Percentiles rank a stretch among this genome's conserved stretches.
These are phyloP conservation scores for Galerucella nymphaeae DNA, from an alignment of 2,888 invertebrate genomes.

Conservation along the genomic window DNA sequence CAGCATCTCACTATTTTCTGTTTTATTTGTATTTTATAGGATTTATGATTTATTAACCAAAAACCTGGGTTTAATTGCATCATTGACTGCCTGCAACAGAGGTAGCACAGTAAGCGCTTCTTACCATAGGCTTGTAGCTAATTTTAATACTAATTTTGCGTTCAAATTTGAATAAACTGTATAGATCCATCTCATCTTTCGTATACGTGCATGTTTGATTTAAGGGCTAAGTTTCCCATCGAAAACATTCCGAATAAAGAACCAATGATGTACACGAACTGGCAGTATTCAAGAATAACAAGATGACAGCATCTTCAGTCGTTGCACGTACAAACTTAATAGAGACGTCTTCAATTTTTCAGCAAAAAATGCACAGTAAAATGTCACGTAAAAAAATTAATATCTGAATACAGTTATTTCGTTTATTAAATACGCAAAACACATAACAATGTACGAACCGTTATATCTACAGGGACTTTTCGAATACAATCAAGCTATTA, in stretches of 20 bases:
- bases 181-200: neutral
- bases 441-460: slow-evolving; percentile 6
- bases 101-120: too few relatives aligned
- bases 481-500: too few relatives aligned
- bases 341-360: slow-evolving; percentile 38
- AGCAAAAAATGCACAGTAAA: slow-evolving; percentile 27
- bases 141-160: neutral
- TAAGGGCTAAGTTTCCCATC: neutral
- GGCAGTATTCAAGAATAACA: slow-evolving; percentile 7
- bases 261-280: slow-evolving; percentile 1
- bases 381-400: slow-evolving; percentile 37
- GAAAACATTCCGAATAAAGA: neutral
- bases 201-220: neutral
- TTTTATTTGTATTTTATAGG: too few relatives aligned
- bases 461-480: neutral
- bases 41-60: too few relatives aligned
- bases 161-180: neutral
- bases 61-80: too few relatives aligned
- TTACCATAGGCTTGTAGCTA: too few relatives aligned
- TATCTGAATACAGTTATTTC: slow-evolving; percentile 38
- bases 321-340: slow-evolving; percentile 5
- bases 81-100: too few relatives aligned
- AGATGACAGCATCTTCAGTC: slow-evolving; percentile 11
- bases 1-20: too few relatives aligned
- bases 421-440: slow-evolving; percentile 22